phyloP scores from a whole-genome alignment of 2,113 vertebrate species.

The Stigmatopora argus region DNA sequence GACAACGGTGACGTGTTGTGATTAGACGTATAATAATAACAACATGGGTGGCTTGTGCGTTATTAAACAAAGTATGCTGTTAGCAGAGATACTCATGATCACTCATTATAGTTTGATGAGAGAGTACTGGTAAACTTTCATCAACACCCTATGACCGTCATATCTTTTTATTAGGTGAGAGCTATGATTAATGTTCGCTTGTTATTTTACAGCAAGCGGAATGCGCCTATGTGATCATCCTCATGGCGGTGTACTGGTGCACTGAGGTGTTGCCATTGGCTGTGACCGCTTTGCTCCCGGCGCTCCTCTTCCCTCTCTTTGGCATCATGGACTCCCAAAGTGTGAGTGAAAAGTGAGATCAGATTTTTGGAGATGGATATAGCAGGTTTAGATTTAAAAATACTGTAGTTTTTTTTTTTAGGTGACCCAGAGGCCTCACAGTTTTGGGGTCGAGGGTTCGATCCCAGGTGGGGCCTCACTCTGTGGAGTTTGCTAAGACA shows the following conservation, averaged over 20 bases:
- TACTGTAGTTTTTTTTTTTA: too few species aligned
- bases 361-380: too few species aligned
- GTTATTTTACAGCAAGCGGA: slow-evolving; percentile 76
- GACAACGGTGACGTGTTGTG: slow-evolving; percentile 14
- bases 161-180: slow-evolving; percentile 14
- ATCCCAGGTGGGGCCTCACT: too few species aligned
- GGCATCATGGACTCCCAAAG: slow-evolving; percentile 85
- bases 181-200: background rate
- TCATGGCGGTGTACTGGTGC: slow-evolving; percentile 96
- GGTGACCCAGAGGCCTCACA: too few species aligned
- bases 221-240: slow-evolving; percentile 83
- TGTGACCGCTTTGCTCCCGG: slow-evolving; percentile 84
- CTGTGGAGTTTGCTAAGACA: too few species aligned
- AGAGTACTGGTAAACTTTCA: background rate
- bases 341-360: slow-evolving; percentile 56
- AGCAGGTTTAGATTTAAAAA: too few species aligned
- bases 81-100: background rate
- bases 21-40: background rate
- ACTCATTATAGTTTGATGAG: background rate
- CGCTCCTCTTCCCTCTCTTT: slow-evolving; percentile 86
- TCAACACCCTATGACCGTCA: slow-evolving; percentile 28
- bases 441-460: too few species aligned
- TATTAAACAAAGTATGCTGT: slow-evolving; percentile 2
- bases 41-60: background rate
- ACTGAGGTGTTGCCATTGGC: slow-evolving; percentile 90